Evolutionary conservation across 2,113 vertebrate genomes (phyloP), one percentile per base, ranked within the genome.

Genomic region (Lophotis ruficrista): DNA sequence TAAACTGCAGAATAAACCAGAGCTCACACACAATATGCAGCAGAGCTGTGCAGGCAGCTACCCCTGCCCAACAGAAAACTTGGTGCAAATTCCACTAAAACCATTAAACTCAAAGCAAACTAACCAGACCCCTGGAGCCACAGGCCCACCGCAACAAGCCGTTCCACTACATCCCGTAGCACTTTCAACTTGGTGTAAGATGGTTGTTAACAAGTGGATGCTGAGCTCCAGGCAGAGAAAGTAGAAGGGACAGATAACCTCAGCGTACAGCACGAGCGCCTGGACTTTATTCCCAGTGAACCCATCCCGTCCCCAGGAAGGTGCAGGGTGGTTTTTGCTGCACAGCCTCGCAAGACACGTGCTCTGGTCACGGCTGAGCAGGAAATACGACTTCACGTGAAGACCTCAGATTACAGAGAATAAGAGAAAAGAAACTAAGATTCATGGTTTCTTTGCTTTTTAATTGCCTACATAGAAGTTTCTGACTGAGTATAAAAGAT

Each of bases 301-400:
- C 20, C 20, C 38, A 22, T 6, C 10, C 23, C 1, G 1, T 2
- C 10, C 45, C 24, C 20, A 21, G 41, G 61, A 22, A 37, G 33
- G 38, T n/a, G 38, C 41, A 47, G 20, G 20, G 21, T 5, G 12
- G 31, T 5, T 68, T 61, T 61, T 47, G 47, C 60, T 60, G 9
- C 43, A 41, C 54, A 69, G 30, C 24, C 51, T 51, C 56, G 4
- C 6, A 7, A 24, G 50, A 37, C 6, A 5, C 1, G 0, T 41
- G 31, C 35, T 61, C 54, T 31, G 45, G 27, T 41, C 45, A 28
- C 1, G 12, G 58, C 51, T 14, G 33, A 25, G 66, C 60, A 60
- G 38, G 22, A 66, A 37, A 61, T 3, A 31, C 1, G 1, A 33
- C 48, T 60, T 56, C 2, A 1, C 23, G 10, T 7, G 5, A 73